Base-by-base conservation (phyloP, 2,113 vertebrate species). In the Fukomys damarensis region DNA sequence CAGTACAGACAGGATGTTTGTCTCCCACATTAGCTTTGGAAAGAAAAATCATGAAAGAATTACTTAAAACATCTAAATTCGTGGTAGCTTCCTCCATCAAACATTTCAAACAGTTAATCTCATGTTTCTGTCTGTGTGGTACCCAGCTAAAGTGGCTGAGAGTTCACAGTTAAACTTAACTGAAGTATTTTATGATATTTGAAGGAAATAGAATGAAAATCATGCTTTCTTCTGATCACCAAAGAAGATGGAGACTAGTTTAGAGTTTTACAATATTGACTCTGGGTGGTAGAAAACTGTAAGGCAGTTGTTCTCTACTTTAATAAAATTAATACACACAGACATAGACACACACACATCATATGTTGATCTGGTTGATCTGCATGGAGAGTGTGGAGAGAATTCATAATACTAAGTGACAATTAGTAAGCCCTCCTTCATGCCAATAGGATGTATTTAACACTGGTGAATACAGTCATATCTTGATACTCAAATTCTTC, bases 121-220 rank as follows among this genome's bases (percentile, higher is more conserved):
- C 16, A 22, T 72, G 35, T 77, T 96, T 72, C 70, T 79, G 41
- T 76, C 14, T 89, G 26, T 81, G 49, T 76, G 77, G 5, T 61
- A 20, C 30, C 56, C 63, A 19, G 24, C 17, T 49, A 41, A 13
- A 74, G 61, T 74, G 24, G 7, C 26, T 72, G 32, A 90, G 16
- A 74, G 72, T 91, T 84, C 72, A 65, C 46, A 83, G 35, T 90
- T 41, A 65, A 38, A 43, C 8, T 74, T 68, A 72, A 77, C 2
- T 68, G 32, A 61, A 79, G 54, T 86, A 58, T 91, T 97, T 96
- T 10, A 66, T 11, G 35, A 68, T 87, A 70, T 80, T 93, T 88
- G 77, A 90, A 91, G 61, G 61, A 43, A 72, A 26, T 28, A 86
- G 58, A 49, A 32, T 35, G 77, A 95, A 87, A 79, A 43, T 79